Evolutionary conservation across 1,140 invertebrate genomes (phyloP), one percentile per base, ranked within the genome.

Genomic region (Rhynchophorus ferrugineus): DNA sequence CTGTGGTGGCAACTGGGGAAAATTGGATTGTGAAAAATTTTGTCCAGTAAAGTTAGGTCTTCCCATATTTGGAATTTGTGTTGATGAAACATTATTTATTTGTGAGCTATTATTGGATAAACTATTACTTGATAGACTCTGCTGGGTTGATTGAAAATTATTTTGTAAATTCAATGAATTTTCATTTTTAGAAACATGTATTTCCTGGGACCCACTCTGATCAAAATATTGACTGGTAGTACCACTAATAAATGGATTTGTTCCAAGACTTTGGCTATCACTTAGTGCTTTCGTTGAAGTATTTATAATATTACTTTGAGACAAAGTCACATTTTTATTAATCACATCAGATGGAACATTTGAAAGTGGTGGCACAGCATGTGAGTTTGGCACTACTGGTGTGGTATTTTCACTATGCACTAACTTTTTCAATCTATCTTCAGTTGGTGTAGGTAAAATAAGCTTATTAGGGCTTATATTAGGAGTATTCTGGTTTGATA

Each of bases 401-500:
- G 47, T 54, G 35, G 48, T 20, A 48, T 46, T 53, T 35, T 48
- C 52, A 51, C 45, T 55, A 54, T 55, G 44, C 16, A 45, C 56
- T 21, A 44, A n/a, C 17, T 45, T 55, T 11, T 44, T 41, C n/a
- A 43, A 42, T 16, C 20, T 34, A 42, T 14, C 42, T 29, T 51
- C 52, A 54, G 50, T 61, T 8, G 57, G 44, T 42, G 56, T 55
- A 14, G 49, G 50, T 11, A 44, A 42, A 45, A 19, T 44, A 36
- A 53, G 47, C 53, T 59, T 54, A 42, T 22, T 44, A n/a, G 42
- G 45, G 8, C 52, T 55, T 5, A 54, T 36, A 54, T 43, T 48
- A 8, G 54, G 47, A 14, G 54, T 49, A 16, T 16, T 44, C 20
- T 49, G 49, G 34, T 37, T 37, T 36, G 45, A 56, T 54, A 62